Evolutionary conservation across 1,140 invertebrate genomes (phyloP).

Genomic region (Polypedilum pembai): DNA sequence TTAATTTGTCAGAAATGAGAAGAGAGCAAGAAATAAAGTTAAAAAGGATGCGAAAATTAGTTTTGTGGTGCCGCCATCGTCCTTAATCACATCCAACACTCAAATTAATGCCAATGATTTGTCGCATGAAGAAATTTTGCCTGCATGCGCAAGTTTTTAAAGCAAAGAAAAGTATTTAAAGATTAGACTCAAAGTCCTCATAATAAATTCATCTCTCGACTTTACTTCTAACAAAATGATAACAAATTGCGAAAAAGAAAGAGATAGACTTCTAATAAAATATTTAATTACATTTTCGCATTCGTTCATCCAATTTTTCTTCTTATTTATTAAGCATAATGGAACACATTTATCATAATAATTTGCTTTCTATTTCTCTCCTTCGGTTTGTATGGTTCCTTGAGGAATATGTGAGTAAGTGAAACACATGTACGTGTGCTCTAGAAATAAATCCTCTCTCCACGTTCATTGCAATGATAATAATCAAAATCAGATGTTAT

Average conservation of each 20-base stretch:
- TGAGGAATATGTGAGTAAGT: no score
- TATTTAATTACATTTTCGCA: conserved; percentile 10
- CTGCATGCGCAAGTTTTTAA: not conserved
- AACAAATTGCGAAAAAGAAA: not conserved
- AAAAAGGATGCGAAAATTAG: not conserved
- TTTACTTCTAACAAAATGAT: not conserved
- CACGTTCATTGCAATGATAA: no score
- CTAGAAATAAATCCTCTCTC: no score
- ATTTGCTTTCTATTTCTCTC: no score
- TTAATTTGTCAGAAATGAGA: not conserved
- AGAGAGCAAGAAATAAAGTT: not conserved
- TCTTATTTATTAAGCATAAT: not conserved
- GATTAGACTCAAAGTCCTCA: not conserved
- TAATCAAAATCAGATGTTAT: no score
- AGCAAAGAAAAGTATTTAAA: not conserved
- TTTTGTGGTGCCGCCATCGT: not conserved
- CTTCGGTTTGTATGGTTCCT: no score
- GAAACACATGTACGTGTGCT: no score
- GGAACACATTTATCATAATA: not conserved
- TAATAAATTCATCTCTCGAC: conserved; percentile 12
- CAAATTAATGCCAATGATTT: not conserved
- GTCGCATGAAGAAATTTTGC: not conserved
- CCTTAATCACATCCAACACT: no score
- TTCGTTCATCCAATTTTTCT: not conserved
- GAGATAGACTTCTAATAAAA: not conserved